Evolutionary conservation across 2,113 vertebrate species (phyloP).

Genomic region (Telmatochromis sp.): DNA sequence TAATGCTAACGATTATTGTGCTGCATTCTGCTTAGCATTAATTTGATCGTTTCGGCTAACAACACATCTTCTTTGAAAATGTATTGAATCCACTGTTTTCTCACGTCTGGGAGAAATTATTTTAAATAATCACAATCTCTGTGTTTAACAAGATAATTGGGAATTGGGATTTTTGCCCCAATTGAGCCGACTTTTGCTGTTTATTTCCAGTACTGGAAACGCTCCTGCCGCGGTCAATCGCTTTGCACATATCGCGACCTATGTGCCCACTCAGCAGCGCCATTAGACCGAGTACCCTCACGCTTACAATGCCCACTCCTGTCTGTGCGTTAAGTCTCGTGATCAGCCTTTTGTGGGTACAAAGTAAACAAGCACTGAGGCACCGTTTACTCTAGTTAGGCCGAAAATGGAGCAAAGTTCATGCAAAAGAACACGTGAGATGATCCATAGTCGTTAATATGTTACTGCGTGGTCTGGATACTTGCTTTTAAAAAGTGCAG

Average conservation of each 20-base stretch:
- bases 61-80: background rate
- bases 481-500: background rate
- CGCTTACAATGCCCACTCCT: accelerated
- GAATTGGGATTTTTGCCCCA: background rate
- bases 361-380: background rate
- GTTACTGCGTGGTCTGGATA: background rate
- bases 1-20: background rate
- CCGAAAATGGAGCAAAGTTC: background rate
- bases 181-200: accelerated
- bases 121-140: background rate
- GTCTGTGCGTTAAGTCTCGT: background rate
- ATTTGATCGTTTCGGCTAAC: accelerated
- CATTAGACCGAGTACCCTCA: background rate
- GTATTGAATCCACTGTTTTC: background rate
- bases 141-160: background rate
- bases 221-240: accelerated
- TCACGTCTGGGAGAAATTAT: accelerated
- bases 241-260: background rate
- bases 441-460: background rate
- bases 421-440: background rate
- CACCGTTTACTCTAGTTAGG: background rate
- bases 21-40: background rate
- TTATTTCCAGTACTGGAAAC: background rate
- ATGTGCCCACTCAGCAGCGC: background rate
- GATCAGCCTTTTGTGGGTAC: background rate